Percentiles rank a stretch among this genome's conserved stretches.
phyloP scores from a whole-genome alignment of 2,113 vertebrate genomes.

The Poicephalus meyeri region DNA sequence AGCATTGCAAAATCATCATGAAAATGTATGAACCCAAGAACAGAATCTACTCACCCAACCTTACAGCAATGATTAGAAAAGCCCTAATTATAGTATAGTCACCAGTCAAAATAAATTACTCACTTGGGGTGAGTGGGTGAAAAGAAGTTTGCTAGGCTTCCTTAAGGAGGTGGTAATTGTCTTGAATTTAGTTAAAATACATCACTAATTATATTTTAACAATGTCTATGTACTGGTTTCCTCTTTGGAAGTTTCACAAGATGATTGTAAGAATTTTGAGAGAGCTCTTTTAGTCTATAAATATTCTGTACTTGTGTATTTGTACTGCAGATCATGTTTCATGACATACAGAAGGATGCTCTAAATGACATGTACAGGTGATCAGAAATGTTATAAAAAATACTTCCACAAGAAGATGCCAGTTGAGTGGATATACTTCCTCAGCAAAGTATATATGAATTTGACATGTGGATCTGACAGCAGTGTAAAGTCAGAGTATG shows the following conservation, averaged over 20 bases:
- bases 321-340: background rate
- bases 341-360: background rate
- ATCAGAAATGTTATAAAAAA: background rate
- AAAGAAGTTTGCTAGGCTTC: slow-evolving; percentile 31
- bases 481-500: background rate
- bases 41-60: slow-evolving; percentile 40
- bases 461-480: background rate
- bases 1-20: slow-evolving; percentile 7
- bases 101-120: slow-evolving; percentile 67
- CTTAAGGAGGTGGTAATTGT: slow-evolving; percentile 46
- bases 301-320: background rate
- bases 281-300: background rate
- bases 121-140: slow-evolving; percentile 34
- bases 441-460: background rate
- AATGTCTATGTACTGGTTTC: background rate
- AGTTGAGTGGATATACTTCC: background rate
- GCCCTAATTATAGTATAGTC: slow-evolving; percentile 48
- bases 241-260: background rate
- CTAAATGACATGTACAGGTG: background rate
- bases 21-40: slow-evolving; percentile 52
- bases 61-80: slow-evolving; percentile 19
- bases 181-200: slow-evolving; percentile 50
- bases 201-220: slow-evolving; percentile 37
- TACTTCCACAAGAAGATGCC: background rate
- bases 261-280: background rate